Conservation (phyloP, 2,797 vertebrate genomes). For the Pangasius larnaudii region DNA sequence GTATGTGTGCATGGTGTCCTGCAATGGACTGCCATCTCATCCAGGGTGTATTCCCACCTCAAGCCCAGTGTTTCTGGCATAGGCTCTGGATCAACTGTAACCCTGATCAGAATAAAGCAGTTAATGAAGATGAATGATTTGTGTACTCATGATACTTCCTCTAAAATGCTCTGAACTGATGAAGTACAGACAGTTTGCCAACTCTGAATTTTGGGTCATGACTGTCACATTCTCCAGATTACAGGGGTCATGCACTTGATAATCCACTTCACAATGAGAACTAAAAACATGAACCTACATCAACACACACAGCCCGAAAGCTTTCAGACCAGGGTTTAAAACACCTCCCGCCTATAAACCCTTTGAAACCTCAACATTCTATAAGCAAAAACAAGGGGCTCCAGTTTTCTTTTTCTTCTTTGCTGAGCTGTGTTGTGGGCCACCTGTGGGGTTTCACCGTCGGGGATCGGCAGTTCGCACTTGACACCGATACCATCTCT, state of each 20-base stretch:
- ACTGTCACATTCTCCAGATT: slow-evolving; percentile 15
- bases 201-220: neutral
- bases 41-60: neutral
- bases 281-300: slow-evolving; percentile 7
- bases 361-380: slow-evolving; percentile 8
- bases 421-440: slow-evolving; percentile 27
- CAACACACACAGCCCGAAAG: slow-evolving; percentile 10
- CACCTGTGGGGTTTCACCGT: slow-evolving; percentile 57
- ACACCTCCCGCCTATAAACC: slow-evolving; percentile 16
- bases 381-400: slow-evolving; percentile 26
- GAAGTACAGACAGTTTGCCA: slow-evolving; percentile 14
- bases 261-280: slow-evolving; percentile 25
- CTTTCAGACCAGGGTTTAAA: slow-evolving; percentile 7
- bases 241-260: slow-evolving; percentile 11
- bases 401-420: slow-evolving; percentile 39
- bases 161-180: neutral
- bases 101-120: neutral
- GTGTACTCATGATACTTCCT: neutral
- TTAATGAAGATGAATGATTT: slow-evolving; percentile 8
- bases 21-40: neutral
- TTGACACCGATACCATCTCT: slow-evolving; percentile 59
- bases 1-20: neutral
- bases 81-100: neutral
- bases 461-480: slow-evolving; percentile 51
- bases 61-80: neutral